A percentile compares a stretch with the other conserved stretches of the same genome.
These are phyloP conservation scores for Deroplatys truncata DNA, from an alignment of 2,888 invertebrate species.

Conservation along the genomic window DNA sequence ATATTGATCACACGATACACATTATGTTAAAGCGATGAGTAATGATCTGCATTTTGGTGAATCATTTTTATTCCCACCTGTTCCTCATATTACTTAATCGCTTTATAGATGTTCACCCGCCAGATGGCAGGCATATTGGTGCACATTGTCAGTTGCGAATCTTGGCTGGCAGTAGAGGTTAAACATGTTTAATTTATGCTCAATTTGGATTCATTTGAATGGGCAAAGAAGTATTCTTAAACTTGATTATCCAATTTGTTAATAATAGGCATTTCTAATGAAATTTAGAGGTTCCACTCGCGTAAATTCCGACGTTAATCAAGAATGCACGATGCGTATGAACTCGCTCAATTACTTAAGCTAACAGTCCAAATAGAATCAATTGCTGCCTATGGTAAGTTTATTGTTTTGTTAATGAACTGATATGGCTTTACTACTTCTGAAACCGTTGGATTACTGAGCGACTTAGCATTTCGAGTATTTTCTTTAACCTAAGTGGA, in stretches of 20 bases:
- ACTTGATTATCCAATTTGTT: not conserved
- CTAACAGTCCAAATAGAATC: slow-evolving; percentile 87
- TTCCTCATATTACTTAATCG: not conserved
- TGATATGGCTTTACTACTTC: not conserved
- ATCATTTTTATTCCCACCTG: not conserved
- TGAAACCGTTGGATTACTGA: too few relatives aligned
- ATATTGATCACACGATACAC: too few relatives aligned
- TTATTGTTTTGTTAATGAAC: not conserved
- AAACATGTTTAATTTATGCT: not conserved
- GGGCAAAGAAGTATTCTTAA: not conserved
- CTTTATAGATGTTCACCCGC: not conserved
- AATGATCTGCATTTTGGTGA: not conserved
- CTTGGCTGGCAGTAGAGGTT: not conserved
- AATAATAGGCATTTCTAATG: not conserved
- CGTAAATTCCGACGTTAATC: not conserved
- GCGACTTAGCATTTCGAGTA: too few relatives aligned
- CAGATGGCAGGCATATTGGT: not conserved
- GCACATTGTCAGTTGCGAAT: not conserved
- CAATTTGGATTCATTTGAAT: not conserved
- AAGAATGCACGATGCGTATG: slow-evolving; percentile 83
- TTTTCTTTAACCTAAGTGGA: too few relatives aligned
- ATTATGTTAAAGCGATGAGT: too few relatives aligned
- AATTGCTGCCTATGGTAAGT: slow-evolving; percentile 84
- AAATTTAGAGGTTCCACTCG: not conserved
- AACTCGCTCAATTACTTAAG: slow-evolving; percentile 74